Evolutionary conservation across 2,797 vertebrate genomes (phyloP).

Genomic region (Phrynocephalus forsythii): DNA sequence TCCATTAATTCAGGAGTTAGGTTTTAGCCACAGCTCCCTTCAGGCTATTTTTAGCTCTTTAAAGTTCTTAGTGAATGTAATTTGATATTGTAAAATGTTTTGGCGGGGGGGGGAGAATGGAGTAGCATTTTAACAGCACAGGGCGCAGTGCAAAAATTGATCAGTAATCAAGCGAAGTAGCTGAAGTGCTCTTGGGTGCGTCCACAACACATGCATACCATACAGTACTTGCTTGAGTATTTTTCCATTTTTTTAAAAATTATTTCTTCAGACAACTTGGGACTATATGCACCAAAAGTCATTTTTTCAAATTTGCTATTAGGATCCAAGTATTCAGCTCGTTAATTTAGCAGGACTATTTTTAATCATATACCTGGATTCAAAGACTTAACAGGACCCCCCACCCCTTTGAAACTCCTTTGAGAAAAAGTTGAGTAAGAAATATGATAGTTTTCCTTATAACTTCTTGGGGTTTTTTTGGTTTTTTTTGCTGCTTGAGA

Average conservation of each 20-base stretch:
- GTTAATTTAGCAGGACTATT: neutral
- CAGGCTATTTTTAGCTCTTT: slow-evolving; percentile 2
- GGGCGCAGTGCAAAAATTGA: neutral
- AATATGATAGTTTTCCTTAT: neutral
- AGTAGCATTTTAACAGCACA: neutral
- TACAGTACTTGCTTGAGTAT: too few relatives aligned
- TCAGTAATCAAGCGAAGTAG: neutral
- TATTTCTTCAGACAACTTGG: neutral
- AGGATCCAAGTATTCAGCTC: neutral
- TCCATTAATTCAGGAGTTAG: neutral
- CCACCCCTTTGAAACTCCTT: neutral
- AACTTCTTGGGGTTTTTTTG: neutral
- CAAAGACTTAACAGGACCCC: neutral
- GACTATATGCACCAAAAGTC: neutral
- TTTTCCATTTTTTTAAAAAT: neutral
- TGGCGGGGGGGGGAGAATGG: neutral
- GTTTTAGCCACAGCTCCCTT: neutral
- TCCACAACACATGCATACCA: too few relatives aligned
- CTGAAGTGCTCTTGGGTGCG: neutral
- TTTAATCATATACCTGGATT: neutral
- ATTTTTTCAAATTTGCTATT: neutral
- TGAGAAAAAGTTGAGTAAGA: neutral
- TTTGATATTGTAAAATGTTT: slow-evolving; percentile 1
- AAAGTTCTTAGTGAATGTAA: slow-evolving; percentile 4
- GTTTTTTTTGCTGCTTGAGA: neutral